Conservation (phyloP, 2,797 vertebrate genomes). For the Sebastes taczanowskii region DNA sequence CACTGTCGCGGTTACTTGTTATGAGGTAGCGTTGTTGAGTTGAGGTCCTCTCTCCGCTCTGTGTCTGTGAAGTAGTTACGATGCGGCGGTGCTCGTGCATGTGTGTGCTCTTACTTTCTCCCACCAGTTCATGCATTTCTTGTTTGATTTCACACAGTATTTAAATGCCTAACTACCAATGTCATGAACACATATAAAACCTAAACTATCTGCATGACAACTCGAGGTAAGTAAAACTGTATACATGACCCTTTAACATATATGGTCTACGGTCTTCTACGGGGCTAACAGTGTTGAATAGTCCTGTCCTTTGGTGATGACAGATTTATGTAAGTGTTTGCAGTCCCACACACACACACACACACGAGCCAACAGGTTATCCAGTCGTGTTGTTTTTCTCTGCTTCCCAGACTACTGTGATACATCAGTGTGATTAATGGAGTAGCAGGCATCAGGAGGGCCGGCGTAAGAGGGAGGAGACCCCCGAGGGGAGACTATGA, state of each 20-base stretch:
- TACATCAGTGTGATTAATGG: slow-evolving; percentile 81
- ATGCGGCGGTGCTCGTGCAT: too few species aligned
- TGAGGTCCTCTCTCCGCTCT: too few species aligned
- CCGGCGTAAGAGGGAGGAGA: slow-evolving; percentile 52
- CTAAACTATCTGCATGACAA: not conserved
- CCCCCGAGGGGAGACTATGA: slow-evolving; percentile 56
- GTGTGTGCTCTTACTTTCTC: not conserved
- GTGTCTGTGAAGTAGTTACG: too few species aligned
- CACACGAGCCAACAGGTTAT: slow-evolving; percentile 59
- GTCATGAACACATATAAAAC: not conserved
- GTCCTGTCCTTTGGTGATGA: slow-evolving; percentile 5
- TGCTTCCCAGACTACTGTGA: slow-evolving; percentile 52
- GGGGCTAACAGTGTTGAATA: not conserved
- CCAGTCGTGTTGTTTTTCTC: slow-evolving; percentile 66
- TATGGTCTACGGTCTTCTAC: not conserved
- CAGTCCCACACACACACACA: not conserved
- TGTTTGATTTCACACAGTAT: not conserved
- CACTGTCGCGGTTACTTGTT: too few species aligned
- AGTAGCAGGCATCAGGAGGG: slow-evolving; percentile 59
- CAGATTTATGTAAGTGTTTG: slow-evolving; percentile 17
- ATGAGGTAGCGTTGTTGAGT: too few species aligned
- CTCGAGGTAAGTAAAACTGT: not conserved
- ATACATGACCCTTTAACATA: not conserved
- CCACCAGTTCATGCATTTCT: not conserved
- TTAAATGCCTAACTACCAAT: not conserved